Conservation (phyloP, 1,140 invertebrate species). For the Ridgeia piscesae region DNA sequence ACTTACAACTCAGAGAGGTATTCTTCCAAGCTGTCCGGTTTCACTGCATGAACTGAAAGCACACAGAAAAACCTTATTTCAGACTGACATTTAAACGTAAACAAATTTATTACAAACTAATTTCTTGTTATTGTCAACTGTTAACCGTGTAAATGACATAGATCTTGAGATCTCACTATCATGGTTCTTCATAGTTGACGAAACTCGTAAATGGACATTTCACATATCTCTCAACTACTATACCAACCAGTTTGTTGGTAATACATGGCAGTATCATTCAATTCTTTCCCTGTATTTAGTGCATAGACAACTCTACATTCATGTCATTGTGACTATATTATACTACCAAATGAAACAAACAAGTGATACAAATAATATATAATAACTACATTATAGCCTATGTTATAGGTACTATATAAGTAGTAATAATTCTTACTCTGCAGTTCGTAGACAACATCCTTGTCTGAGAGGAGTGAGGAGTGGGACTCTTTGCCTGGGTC, state of each 20-base stretch:
- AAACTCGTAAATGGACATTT: not conserved
- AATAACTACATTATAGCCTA: too few relatives aligned
- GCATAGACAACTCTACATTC: too few relatives aligned
- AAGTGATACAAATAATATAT: not conserved
- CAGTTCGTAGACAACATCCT: slow-evolving; percentile 90
- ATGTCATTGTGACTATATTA: not conserved
- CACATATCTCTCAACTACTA: not conserved
- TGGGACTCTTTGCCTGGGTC: slow-evolving; percentile 78
- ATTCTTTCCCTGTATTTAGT: too few relatives aligned
- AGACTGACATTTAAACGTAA: not conserved
- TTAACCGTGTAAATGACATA: not conserved
- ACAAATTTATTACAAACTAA: not conserved
- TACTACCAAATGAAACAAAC: not conserved
- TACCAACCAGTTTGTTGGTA: not conserved
- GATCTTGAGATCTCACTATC: not conserved
- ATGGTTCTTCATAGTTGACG: not conserved
- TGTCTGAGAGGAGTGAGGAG: slow-evolving; percentile 90
- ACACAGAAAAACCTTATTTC: not conserved
- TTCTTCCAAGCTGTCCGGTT: slow-evolving; percentile 79
- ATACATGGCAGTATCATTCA: too few relatives aligned
- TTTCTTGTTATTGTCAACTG: not conserved
- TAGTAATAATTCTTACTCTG: slow-evolving; percentile 66
- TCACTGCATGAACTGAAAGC: slow-evolving; percentile 78
- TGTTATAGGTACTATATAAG: too few relatives aligned
- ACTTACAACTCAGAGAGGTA: slow-evolving; percentile 91